These are phyloP conservation scores for Pangasianodon hypophthalmus DNA, from an alignment of 2,113 vertebrate species.

Conservation along the genomic window DNA sequence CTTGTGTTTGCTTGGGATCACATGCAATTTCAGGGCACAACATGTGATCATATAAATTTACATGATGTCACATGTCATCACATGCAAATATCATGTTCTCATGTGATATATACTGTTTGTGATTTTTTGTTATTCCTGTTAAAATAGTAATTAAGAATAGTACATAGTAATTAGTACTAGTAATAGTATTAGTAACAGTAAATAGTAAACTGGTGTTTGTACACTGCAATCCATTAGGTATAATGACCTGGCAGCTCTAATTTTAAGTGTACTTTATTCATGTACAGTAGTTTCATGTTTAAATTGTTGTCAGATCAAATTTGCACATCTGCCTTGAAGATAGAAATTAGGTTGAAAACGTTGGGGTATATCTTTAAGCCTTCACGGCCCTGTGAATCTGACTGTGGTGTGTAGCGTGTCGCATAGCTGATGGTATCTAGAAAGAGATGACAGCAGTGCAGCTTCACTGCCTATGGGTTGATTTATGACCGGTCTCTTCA, in stretches of 20 bases:
- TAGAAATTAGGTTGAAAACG: neutral
- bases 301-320: neutral
- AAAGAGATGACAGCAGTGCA: neutral
- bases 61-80: neutral
- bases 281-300: neutral
- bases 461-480: neutral
- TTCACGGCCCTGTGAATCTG: neutral
- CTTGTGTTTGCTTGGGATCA: neutral
- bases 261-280: neutral
- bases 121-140: neutral
- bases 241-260: neutral
- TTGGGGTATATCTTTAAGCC: neutral
- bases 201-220: neutral
- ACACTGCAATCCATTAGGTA: neutral
- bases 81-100: neutral
- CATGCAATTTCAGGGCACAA: neutral
- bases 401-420: neutral
- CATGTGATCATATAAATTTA: neutral
- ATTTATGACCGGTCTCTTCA: neutral
- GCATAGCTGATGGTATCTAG: constrained; percentile 10
- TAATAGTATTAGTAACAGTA: no score
- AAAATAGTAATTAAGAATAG: neutral
- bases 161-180: neutral
- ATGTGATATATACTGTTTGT: neutral
- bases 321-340: neutral